A percentile compares a stretch with the other conserved stretches of the same genome.
These are phyloP conservation scores for Anadara kagoshimensis DNA, from an alignment of 1,140 invertebrate species.

Conservation along the genomic window DNA sequence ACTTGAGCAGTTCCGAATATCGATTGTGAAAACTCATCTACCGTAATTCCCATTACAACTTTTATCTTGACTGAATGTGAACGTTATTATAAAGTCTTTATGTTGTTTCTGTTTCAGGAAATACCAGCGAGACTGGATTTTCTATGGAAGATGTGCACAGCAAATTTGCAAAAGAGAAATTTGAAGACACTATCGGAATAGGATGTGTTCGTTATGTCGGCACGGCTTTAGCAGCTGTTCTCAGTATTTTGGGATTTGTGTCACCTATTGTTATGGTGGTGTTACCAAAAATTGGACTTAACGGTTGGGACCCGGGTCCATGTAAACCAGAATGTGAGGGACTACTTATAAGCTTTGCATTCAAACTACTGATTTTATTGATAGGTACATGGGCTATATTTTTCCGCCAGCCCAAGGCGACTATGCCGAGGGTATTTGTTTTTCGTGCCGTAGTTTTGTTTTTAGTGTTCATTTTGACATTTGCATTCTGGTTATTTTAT, in stretches of 20 bases:
- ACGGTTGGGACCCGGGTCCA: constrained; percentile 76
- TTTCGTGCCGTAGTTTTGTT: constrained; percentile 91
- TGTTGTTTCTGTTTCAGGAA: constrained; percentile 77
- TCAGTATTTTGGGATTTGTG: constrained; percentile 88
- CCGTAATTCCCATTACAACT: too few relatives aligned
- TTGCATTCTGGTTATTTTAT: constrained; percentile 98
- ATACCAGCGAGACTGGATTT: constrained; percentile 88
- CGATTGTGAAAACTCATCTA: too few relatives aligned
- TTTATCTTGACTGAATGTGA: too few relatives aligned
- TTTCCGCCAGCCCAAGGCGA: constrained; percentile 77
- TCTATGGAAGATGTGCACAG: constrained; percentile 88
- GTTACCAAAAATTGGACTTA: constrained; percentile 82
- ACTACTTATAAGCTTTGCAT: constrained; percentile 90
- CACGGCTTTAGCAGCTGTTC: constrained; percentile 83
- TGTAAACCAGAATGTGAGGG: constrained; percentile 93
- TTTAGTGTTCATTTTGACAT: constrained; percentile 92
- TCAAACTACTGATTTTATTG: constrained; percentile 92
- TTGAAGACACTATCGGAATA: constrained; percentile 73
- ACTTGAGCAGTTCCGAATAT: too few relatives aligned
- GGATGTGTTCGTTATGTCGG: constrained; percentile 75
- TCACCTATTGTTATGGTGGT: constrained; percentile 96
- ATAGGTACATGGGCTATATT: constrained; percentile 92
- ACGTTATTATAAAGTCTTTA: too few relatives aligned
- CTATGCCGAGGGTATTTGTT: constrained; percentile 94
- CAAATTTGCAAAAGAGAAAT: constrained; percentile 68